Base-by-base conservation (phyloP, 2,113 vertebrate genomes). In the Austrofundulus limnaeus region DNA sequence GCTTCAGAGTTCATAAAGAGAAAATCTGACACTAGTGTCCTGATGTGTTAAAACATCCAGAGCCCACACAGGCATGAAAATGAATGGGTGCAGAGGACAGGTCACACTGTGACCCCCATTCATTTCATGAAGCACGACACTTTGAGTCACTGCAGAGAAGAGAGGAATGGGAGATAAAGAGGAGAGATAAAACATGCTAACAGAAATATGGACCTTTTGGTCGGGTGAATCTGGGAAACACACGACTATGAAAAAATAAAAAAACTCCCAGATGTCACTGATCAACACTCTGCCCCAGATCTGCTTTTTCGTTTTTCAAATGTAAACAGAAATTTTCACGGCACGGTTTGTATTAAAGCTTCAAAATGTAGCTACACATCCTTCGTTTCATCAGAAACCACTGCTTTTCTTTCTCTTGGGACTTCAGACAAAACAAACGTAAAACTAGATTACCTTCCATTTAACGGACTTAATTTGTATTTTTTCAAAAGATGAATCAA, bases 211-310 rank as follows among this genome's bases (percentile, higher is more conserved):
- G 25, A 1, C 12, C n/a, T 55, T 38, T 25, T 2, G 3, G 16
- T 20, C 5, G 16, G 2, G 15, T n/a, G 16, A n/a, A 14, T 39
- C 21, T 19, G 23, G 61, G 24, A 52, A 59, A 16, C 15, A 34
- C 0, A 0, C 31, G 38, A 20, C 24, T 59, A n/a, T n/a, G n/a
- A n/a, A n/a, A n/a, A n/a, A n/a, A n/a, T n/a, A 10, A 11, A 21
- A 56, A 34, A 38, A 16, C 38, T n/a, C 56, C 43, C 20, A 49
- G 20, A 39, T 46, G 58, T 57, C 17, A 50, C 2, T 38, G 9
- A 55, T 50, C 47, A 58, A 64, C n/a, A 38, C 19, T 14, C 5
- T 51, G 11, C 49, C 14, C 50, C 13, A 50, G 37, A 49, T 54
- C n/a, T 47, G 8, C 5, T 17, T 31, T 13, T 34, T 34, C 28